phyloP scores from a whole-genome alignment of 2,797 vertebrate species.

The Lepilemur ruficaudatus region DNA sequence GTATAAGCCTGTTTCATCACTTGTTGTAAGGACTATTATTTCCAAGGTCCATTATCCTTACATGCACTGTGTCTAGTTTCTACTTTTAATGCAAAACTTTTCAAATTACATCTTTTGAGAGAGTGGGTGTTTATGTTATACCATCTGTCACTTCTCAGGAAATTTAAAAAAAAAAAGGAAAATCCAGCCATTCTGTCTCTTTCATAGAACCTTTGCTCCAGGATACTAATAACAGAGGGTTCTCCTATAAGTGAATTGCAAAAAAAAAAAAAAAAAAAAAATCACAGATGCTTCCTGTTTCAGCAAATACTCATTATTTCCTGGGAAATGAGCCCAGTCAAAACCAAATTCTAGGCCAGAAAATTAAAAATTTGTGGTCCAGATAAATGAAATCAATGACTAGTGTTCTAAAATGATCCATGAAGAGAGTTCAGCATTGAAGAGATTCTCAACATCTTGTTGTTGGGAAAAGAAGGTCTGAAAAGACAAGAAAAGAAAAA shows the following conservation, averaged over 20 bases:
- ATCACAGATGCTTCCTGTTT: constrained; percentile 33
- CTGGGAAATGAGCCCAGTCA: constrained; percentile 31
- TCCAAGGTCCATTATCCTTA: neutral
- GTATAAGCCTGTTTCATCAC: neutral
- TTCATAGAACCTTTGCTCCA: constrained; percentile 4
- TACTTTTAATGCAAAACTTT: neutral
- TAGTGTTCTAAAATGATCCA: neutral
- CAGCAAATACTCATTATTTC: constrained; percentile 47
- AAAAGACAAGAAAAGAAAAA: neutral
- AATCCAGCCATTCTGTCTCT: neutral
- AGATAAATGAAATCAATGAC: constrained; percentile 34
- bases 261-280: constrained; percentile 23
- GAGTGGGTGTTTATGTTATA: neutral
- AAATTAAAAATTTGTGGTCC: constrained; percentile 14
- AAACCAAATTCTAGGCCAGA: constrained; percentile 5
- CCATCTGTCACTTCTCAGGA: constrained; percentile 51
- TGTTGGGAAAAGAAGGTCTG: neutral
- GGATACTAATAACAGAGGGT: constrained; percentile 38
- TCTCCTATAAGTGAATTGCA: neutral
- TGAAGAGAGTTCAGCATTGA: neutral
- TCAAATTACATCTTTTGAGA: constrained; percentile 37
- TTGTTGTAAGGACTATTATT: neutral
- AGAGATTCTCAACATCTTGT: neutral
- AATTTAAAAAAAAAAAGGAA: constrained; percentile 43
- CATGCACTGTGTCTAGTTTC: neutral